Conservation (phyloP, 2,797 vertebrate genomes). For the Esox masquinongy region DNA sequence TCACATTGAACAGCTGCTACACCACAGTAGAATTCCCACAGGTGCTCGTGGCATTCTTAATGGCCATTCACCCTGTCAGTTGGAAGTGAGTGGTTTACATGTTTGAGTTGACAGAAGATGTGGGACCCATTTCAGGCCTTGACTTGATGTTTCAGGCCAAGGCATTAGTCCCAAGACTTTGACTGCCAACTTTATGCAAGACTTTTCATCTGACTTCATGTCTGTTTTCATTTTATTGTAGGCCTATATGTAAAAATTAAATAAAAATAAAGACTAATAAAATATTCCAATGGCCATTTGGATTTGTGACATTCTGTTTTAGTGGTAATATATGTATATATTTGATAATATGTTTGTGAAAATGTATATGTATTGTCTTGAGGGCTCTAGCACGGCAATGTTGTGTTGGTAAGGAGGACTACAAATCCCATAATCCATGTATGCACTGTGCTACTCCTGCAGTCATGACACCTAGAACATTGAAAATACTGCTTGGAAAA, state of each 20-base stretch:
- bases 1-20: not conserved
- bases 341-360: not conserved
- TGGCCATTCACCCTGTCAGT: not conserved
- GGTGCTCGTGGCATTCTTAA: not conserved
- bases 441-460: too few relatives aligned
- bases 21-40: not conserved
- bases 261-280: not conserved
- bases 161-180: not conserved
- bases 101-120: not conserved
- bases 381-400: not conserved
- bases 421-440: not conserved
- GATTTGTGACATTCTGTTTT: not conserved
- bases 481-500: too few relatives aligned
- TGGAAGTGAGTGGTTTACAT: not conserved
- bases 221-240: slow-evolving; percentile 9
- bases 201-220: not conserved
- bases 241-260: not conserved
- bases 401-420: not conserved
- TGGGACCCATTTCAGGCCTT: not conserved
- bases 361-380: not conserved
- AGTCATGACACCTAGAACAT: too few relatives aligned
- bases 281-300: slow-evolving; percentile 2
- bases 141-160: not conserved
- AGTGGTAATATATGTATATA: not conserved
- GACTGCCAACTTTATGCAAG: slow-evolving; percentile 5